Evolutionary conservation across 1,140 invertebrate species (phyloP), one percentile per base, ranked within the genome.

Genomic region (Caenorhabditis tropicalis): DNA sequence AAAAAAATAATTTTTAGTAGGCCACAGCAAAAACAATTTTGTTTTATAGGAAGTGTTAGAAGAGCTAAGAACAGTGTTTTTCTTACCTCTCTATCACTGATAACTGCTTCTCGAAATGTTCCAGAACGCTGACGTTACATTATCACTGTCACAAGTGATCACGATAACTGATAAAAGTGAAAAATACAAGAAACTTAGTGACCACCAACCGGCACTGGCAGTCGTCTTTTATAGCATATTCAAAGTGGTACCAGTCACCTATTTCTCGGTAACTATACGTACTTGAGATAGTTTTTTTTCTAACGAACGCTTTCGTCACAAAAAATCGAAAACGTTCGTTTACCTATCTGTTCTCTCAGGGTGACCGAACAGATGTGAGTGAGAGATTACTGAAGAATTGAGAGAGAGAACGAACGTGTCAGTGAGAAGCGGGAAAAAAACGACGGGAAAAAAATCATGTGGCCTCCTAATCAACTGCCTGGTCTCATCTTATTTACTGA

Each of bases 221-320:
- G 58, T 36, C 58, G 0, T 19, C 29, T 65, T 74, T 74, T 43
- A 74, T 74, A 74, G 33, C 36, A 24, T 43, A 74, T 74, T 74
- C 65, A 5, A 46, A 74, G 65, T 74, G 65, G 65, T 74, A 74
- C 65, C 65, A 74, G 65, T 74, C 65, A 74, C 65, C 65, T 43
- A 36, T 43, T 74, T 43, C 65, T 19, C 65, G 65, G 65, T 74
- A 74, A 74, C 65, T 74, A 74, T 74, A 74, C 65, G 65, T 74
- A 74, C 65, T 74, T 74, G 65, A 74, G 36, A 74, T 36, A 21
- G 15, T 5, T 19, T 65, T 65, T 65, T 65, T 65, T 27, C 4
- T 56, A 27, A 56, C 15, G 65, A 74, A 74, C 65, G 36, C 65
- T 74, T 21, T 74, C 65, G 65, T 74, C 65, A 74, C 12, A 43